Evolutionary conservation across 2,113 vertebrate species (phyloP).

Genomic region (Neolamprologus longior): DNA sequence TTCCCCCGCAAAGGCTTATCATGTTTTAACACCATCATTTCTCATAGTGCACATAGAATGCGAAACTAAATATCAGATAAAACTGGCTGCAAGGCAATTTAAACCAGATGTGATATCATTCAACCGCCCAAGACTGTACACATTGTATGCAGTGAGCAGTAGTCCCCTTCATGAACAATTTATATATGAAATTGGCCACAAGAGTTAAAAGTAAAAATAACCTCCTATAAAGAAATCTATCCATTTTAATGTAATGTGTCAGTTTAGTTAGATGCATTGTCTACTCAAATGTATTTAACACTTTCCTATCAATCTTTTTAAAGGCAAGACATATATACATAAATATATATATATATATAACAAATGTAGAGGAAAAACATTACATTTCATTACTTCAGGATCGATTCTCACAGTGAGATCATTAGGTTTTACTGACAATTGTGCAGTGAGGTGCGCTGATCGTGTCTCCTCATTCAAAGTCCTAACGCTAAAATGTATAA

Average conservation of each 20-base stretch:
- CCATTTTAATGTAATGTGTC: neutral
- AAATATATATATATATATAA: neutral
- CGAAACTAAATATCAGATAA: constrained; percentile 44
- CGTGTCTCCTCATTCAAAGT: neutral
- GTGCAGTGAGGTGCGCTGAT: neutral
- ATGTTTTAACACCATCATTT: constrained; percentile 23
- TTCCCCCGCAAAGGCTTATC: neutral
- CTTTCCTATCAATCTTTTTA: constrained; percentile 33
- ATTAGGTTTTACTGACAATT: neutral
- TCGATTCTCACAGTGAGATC: neutral
- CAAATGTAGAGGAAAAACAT: neutral
- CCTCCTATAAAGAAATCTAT: neutral
- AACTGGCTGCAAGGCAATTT: constrained; percentile 29
- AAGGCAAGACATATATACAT: neutral
- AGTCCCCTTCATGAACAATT: constrained; percentile 9
- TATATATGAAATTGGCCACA: neutral
- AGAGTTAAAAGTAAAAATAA: neutral
- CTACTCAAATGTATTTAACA: neutral
- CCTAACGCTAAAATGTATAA: neutral
- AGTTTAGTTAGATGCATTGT: neutral
- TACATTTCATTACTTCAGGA: neutral
- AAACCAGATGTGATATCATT: constrained; percentile 49
- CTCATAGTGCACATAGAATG: constrained; percentile 17
- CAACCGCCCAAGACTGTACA: constrained; percentile 22
- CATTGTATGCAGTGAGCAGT: constrained; percentile 28